phyloP scores from a whole-genome alignment of 2,888 invertebrate genomes.

The Euphydryas editha region DNA sequence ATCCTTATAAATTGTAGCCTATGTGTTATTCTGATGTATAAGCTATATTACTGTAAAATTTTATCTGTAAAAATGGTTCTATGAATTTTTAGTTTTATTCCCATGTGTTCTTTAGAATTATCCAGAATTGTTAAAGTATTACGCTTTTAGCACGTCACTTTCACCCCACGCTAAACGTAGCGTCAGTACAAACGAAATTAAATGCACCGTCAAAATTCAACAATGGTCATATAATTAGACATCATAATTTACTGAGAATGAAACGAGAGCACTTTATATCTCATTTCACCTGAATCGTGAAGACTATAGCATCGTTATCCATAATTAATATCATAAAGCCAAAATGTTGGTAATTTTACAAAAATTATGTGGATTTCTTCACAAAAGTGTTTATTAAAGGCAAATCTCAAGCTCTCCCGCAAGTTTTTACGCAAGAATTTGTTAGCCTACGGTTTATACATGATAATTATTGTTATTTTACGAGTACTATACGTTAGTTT shows the following conservation, averaged over 20 bases:
- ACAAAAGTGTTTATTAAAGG: constrained; percentile 16
- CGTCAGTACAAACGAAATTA: constrained; percentile 70
- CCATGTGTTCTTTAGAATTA: no score
- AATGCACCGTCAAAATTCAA: constrained; percentile 72
- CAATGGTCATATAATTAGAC: constrained; percentile 76
- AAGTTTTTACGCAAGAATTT: constrained; percentile 12
- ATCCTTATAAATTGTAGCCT: no score
- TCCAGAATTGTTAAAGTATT: neutral
- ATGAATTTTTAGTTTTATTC: no score
- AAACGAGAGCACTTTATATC: constrained; percentile 49
- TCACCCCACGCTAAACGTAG: constrained; percentile 45
- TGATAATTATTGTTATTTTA: no score
- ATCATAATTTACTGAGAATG: constrained; percentile 68
- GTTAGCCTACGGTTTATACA: no score
- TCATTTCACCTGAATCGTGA: constrained; percentile 58
- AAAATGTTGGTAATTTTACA: constrained; percentile 21
- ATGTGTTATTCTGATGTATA: no score
- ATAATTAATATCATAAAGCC: constrained; percentile 35
- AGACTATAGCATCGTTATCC: constrained; percentile 36
- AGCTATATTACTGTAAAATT: no score
- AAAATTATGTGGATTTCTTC: constrained; percentile 21
- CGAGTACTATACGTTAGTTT: no score
- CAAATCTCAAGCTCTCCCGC: no score
- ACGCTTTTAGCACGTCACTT: constrained; percentile 38
- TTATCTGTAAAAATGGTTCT: no score